phyloP scores from a whole-genome alignment of 2,888 invertebrate species.

The Entomobrya multifasciata region DNA sequence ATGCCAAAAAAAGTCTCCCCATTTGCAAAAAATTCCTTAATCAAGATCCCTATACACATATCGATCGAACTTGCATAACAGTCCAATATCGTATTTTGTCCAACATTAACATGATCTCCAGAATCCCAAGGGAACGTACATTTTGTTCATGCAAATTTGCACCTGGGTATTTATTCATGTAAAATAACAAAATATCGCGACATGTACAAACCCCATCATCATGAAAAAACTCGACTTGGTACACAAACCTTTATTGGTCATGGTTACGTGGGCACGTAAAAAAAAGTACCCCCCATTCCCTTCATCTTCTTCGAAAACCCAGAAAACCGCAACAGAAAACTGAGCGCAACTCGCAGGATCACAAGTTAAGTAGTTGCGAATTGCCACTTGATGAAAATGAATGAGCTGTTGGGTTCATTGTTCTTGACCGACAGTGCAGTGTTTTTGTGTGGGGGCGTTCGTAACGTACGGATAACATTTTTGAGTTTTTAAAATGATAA shows the following conservation, averaged over 20 bases:
- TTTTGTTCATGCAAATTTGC: not conserved
- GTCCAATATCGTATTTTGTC: too few species aligned
- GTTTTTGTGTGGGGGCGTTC: not conserved
- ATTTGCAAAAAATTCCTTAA: too few species aligned
- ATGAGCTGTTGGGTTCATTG: slow-evolving; percentile 42
- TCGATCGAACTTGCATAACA: too few species aligned
- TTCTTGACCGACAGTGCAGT: not conserved
- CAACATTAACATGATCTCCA: too few species aligned
- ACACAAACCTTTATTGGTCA: slow-evolving; percentile 69
- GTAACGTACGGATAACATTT: too few species aligned
- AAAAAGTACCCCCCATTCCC: not conserved
- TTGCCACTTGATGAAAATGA: not conserved
- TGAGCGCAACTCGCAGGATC: not conserved
- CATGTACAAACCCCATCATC: not conserved
- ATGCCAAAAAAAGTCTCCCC: too few species aligned
- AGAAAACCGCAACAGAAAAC: slow-evolving; percentile 29
- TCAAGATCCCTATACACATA: too few species aligned
- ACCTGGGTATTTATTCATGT: too few species aligned
- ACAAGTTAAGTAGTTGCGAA: slow-evolving; percentile 25
- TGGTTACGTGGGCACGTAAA: slow-evolving; percentile 66
- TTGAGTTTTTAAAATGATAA: too few species aligned
- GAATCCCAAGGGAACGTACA: not conserved
- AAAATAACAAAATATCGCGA: not conserved
- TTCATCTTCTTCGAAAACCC: not conserved
- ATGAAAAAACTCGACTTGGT: not conserved